These are phyloP conservation scores for Pseudanteris insignis DNA, from an alignment of 2,888 invertebrate species.

Conservation along the genomic window DNA sequence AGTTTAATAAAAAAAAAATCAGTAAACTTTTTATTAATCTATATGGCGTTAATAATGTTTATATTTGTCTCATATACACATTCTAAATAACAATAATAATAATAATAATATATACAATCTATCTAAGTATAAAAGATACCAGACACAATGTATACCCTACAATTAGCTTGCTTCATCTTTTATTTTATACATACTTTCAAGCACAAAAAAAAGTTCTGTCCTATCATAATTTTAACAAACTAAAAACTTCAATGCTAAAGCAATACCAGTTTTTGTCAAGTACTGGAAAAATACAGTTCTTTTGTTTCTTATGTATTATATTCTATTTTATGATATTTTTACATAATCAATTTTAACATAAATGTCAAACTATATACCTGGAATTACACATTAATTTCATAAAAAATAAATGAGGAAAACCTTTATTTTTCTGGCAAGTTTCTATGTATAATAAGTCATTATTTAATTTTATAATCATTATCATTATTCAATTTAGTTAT, in stretches of 20 bases:
- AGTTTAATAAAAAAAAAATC: no score
- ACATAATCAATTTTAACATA: conserved; percentile 4
- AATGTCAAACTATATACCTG: conserved; percentile 1
- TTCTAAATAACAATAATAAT: conserved; percentile 7
- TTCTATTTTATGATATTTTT: conserved; percentile 16
- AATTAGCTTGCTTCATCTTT: conserved; percentile 38
- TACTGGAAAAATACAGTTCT: conserved; percentile 9
- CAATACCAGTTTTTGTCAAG: conserved; percentile 7
- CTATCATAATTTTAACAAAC: conserved; percentile 17
- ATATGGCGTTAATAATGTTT: neutral
- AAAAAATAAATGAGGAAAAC: no score
- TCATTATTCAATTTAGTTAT: no score
- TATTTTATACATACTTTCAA: conserved; percentile 35
- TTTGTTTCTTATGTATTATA: conserved; percentile 4
- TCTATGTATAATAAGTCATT: no score
- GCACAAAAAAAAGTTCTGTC: conserved; percentile 28
- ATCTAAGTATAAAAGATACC: conserved; percentile 11
- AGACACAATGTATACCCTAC: conserved; percentile 36
- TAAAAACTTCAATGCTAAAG: conserved; percentile 8
- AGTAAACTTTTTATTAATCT: neutral
- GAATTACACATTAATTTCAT: neutral
- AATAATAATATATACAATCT: no score
- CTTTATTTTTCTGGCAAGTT: no score
- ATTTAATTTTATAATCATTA: no score
- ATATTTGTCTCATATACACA: conserved; percentile 11